These are phyloP conservation scores for Penaeus monodon DNA, from an alignment of 2,888 invertebrate species.

Conservation along the genomic window DNA sequence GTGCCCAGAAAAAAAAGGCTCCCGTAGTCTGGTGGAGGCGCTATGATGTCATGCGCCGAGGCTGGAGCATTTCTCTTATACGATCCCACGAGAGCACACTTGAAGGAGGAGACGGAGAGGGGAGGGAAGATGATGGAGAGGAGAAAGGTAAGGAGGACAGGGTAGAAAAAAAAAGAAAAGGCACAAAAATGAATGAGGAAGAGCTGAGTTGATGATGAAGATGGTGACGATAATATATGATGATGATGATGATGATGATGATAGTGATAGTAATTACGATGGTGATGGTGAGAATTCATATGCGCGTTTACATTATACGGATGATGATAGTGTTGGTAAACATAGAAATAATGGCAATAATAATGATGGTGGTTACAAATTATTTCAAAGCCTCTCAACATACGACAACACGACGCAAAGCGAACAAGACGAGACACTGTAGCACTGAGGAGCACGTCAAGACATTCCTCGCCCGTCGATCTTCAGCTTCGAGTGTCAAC, in stretches of 20 bases:
- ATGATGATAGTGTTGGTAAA: neutral
- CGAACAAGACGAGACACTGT: no score
- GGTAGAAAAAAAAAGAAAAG: neutral
- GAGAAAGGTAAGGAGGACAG: neutral
- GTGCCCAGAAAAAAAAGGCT: no score
- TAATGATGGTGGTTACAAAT: neutral
- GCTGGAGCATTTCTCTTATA: no score
- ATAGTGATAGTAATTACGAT: conserved; percentile 14
- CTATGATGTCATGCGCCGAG: no score
- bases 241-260: conserved; percentile 21
- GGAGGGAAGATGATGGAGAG: neutral
- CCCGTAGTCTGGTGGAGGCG: no score
- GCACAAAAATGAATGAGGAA: neutral
- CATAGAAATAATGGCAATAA: neutral
- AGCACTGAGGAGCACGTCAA: no score
- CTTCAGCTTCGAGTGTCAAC: no score
- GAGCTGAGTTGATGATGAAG: neutral
- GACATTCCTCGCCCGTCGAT: no score
- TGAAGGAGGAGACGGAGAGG: neutral
- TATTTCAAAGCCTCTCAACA: no score
- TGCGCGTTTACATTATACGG: no score
- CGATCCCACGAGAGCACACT: neutral
- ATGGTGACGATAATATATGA: neutral
- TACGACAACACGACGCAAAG: no score
- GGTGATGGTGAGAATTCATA: neutral